phyloP scores from a whole-genome alignment of 2,113 vertebrate species.

The Spea multiplicata region DNA sequence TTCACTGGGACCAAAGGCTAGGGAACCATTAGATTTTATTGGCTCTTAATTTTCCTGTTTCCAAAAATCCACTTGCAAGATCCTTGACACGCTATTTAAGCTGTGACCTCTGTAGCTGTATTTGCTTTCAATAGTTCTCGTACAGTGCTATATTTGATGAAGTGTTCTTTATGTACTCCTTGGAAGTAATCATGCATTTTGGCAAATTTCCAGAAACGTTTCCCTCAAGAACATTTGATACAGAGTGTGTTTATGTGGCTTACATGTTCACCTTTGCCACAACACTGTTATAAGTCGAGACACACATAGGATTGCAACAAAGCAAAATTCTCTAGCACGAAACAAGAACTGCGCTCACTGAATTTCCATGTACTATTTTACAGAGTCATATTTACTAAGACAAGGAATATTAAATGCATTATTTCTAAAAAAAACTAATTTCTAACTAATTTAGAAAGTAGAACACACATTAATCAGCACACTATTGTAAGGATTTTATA shows the following conservation, averaged over 20 bases:
- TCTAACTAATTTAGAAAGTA: no score
- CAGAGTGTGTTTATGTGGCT: slow-evolving; percentile 46
- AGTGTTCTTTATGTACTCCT: slow-evolving; percentile 49
- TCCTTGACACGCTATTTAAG: slow-evolving; percentile 47
- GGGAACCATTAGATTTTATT: slow-evolving; percentile 46
- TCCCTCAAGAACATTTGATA: slow-evolving; percentile 47
- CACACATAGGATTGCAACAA: slow-evolving; percentile 34
- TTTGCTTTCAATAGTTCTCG: slow-evolving; percentile 45
- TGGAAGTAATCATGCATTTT: slow-evolving; percentile 50
- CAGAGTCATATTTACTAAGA: no score
- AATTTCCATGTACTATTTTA: slow-evolving; percentile 2
- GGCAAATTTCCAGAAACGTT: slow-evolving; percentile 46
- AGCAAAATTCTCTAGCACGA: slow-evolving; percentile 19
- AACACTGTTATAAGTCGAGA: slow-evolving; percentile 44
- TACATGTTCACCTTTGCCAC: slow-evolving; percentile 49
- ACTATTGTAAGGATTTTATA: no score
- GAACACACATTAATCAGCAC: no score
- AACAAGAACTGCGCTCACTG: slow-evolving; percentile 11
- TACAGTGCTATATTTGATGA: slow-evolving; percentile 48
- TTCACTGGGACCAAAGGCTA: slow-evolving; percentile 26
- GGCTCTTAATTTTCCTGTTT: slow-evolving; percentile 46
- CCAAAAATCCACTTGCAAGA: slow-evolving; percentile 45
- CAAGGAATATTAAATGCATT: no score
- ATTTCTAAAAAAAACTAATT: no score
- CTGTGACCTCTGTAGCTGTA: slow-evolving; percentile 44